A percentile compares a stretch with the other conserved stretches of the same genome.
These are phyloP conservation scores for Champsocephalus gunnari DNA, from an alignment of 2,797 vertebrate species.

Conservation along the genomic window DNA sequence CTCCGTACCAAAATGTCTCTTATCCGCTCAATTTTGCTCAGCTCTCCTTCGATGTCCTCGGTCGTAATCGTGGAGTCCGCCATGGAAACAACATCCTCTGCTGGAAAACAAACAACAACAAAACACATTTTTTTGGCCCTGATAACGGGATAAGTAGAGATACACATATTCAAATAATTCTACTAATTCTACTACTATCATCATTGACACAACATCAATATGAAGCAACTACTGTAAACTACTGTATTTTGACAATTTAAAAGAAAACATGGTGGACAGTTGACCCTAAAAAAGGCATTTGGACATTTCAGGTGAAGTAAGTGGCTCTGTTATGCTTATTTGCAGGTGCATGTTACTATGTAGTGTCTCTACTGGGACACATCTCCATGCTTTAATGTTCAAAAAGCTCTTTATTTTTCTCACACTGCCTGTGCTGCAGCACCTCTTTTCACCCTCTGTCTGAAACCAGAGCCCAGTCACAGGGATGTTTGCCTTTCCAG, in stretches of 20 bases:
- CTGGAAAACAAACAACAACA: slow-evolving; percentile 35
- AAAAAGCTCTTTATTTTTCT: too few relatives aligned
- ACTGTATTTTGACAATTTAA: neutral
- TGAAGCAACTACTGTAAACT: neutral
- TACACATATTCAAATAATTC: neutral
- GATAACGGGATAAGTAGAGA: neutral
- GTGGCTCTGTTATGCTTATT: too few relatives aligned
- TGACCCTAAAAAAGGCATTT: neutral
- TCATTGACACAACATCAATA: neutral
- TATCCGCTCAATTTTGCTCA: slow-evolving; percentile 91
- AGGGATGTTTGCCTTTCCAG: too few relatives aligned
- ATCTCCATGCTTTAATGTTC: too few relatives aligned
- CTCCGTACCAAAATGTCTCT: slow-evolving; percentile 90
- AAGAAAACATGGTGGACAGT: too few relatives aligned
- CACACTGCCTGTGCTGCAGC: too few relatives aligned
- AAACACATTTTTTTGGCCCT: neutral
- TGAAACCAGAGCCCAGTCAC: too few relatives aligned
- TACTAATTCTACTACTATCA: neutral
- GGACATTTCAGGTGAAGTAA: neutral
- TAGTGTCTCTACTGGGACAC: too few relatives aligned
- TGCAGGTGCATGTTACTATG: too few relatives aligned
- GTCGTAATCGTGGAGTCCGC: slow-evolving; percentile 89
- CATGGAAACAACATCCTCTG: slow-evolving; percentile 89
- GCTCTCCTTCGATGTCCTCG: slow-evolving; percentile 90
- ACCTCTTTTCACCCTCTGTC: too few relatives aligned